Base-by-base conservation (phyloP, 2,113 vertebrate genomes). In the Indri indri region DNA sequence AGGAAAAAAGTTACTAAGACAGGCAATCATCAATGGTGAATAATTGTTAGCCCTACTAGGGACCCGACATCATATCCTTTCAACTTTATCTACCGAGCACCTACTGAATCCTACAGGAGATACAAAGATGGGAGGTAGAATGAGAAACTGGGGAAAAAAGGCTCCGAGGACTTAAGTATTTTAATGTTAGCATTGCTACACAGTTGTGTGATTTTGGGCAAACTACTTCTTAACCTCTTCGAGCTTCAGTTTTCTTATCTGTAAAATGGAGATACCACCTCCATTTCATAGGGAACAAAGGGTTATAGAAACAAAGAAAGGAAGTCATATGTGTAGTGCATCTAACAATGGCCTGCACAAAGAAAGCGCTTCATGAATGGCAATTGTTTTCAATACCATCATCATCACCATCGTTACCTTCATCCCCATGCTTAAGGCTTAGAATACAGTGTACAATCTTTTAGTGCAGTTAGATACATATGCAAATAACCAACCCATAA, bases 1-100 rank as follows among this genome's bases (percentile, higher is more conserved):
- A 91, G 45, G 30, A 37, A 94, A 94, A 96, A 90, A 85, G 52
- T 88, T 94, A 86, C 40, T 77, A 82, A 94, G 95, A 96, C 42
- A 95, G 68, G 74, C n/a, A 84, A 47, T 91, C 79, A 93, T 70
- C 42, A 95, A 32, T 73, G 59, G 25, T 86, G 61, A 91, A 91
- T 91, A 30, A 76, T 32, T 81, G 76, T 57, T 11, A 81, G 20
- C 8, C 37, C 34, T 34, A 54, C 47, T 8, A 86, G 12, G 13
- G 17, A 90, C 52, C 3, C 42, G 57, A 65, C 8, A 63, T 70
- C 50, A 70, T n/a, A 89, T 50, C 8, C 16, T 95, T 96, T 66
- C 59, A 86, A 54, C 42, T 77, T 63, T 70, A 92, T 30, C 42
- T 87, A 57, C 54, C 47, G 50, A 92, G 81, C 27, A 61, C 22